A percentile compares a stretch with the other conserved stretches of the same genome.
Evolutionary conservation across 92 coral and sea anemone species (phyloP).

Genomic region (Heliopora coerulea): DNA sequence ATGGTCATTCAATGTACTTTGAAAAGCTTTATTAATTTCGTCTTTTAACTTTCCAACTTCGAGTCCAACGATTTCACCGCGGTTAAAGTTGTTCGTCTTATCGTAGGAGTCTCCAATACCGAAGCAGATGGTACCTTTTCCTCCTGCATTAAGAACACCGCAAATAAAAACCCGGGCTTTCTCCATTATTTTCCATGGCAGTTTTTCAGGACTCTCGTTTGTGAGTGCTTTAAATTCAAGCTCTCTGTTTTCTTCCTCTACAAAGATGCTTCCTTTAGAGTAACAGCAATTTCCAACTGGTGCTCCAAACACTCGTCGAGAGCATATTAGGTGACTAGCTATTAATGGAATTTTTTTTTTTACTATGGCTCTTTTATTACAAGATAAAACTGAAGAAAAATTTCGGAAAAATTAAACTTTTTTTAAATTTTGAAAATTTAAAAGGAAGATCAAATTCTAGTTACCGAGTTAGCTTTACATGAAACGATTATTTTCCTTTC

Average conservation of each 20-base stretch:
- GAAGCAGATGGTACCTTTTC: slow-evolving; percentile 45
- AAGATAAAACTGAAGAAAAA: neutral
- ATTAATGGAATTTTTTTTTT: neutral
- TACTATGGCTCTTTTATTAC: neutral
- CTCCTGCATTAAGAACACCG: slow-evolving; percentile 54
- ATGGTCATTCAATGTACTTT: slow-evolving; percentile 53
- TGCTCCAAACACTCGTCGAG: slow-evolving; percentile 10
- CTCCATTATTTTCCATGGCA: slow-evolving; percentile 71
- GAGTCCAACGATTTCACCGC: slow-evolving; percentile 61
- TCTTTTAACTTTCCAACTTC: slow-evolving; percentile 53
- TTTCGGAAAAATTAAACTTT: neutral
- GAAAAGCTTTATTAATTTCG: slow-evolving; percentile 56
- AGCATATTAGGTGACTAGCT: neutral
- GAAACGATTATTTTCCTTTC: too few relatives aligned
- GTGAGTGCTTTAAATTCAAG: slow-evolving; percentile 53
- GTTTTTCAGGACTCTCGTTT: slow-evolving; percentile 25
- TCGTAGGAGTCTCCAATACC: slow-evolving; percentile 60
- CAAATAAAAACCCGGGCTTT: slow-evolving; percentile 59
- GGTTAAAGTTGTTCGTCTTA: slow-evolving; percentile 33
- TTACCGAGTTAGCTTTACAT: too few relatives aligned
- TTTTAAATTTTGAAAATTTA: too few relatives aligned
- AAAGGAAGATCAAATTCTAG: too few relatives aligned
- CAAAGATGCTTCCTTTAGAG: slow-evolving; percentile 41
- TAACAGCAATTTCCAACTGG: slow-evolving; percentile 38
- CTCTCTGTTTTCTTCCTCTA: slow-evolving; percentile 45